A percentile compares a stretch with the other conserved stretches of the same genome.
Conservation (phyloP, 2,888 invertebrate species). For the Steinernema scapterisci region DNA sequence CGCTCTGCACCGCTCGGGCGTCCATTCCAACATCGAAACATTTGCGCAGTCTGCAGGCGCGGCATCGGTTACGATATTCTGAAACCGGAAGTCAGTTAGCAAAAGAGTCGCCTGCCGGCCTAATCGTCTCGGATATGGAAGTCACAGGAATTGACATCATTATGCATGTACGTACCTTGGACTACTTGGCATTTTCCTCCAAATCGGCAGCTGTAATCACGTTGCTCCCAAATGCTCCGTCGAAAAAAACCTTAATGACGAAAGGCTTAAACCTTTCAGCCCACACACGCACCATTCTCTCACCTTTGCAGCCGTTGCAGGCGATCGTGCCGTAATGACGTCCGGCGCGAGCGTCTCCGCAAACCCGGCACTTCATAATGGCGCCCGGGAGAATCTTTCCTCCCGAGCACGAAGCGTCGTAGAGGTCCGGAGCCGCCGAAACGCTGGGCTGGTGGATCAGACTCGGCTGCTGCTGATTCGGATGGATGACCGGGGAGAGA, state of each 20-base stretch:
- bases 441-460: conserved; percentile 19
- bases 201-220: conserved; percentile 56
- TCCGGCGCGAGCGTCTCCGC: conserved; percentile 55
- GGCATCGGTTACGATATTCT: conserved; percentile 56
- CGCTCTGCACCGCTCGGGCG: conserved; percentile 56
- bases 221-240: conserved; percentile 56
- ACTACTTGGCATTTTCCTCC: conserved; percentile 58
- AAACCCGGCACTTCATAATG: conserved; percentile 55
- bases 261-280: background rate
- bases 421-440: conserved; percentile 17
- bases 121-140: background rate
- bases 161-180: conserved; percentile 39
- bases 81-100: background rate
- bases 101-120: no score
- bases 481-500: conserved; percentile 19
- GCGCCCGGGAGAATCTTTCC: conserved; percentile 15
- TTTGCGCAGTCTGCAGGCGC: conserved; percentile 52
- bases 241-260: conserved; percentile 30
- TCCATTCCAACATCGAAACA: conserved; percentile 60
- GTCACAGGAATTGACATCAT: background rate
- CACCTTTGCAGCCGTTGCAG: conserved; percentile 58
- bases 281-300: background rate
- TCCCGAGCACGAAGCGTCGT: conserved; percentile 11
- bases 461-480: conserved; percentile 19
- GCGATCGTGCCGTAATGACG: conserved; percentile 58